A percentile compares a stretch with the other conserved stretches of the same genome.
Conservation (phyloP, 1,140 invertebrate genomes). For the Globodera ellingtonae region DNA sequence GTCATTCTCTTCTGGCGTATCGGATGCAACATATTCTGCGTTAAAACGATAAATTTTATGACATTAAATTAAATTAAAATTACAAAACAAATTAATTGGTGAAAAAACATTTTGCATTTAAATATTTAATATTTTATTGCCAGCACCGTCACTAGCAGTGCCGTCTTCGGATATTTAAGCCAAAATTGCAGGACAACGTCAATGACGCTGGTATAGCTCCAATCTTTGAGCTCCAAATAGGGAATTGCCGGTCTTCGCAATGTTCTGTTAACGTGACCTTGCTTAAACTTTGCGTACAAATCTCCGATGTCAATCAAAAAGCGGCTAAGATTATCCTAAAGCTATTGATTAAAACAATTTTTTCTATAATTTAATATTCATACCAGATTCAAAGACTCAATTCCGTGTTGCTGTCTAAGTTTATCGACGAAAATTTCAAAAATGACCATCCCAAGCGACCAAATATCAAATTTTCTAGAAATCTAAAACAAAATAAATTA, state of each 20-base stretch:
- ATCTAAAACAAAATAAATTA: neutral
- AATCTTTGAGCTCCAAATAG: neutral
- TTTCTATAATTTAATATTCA: neutral
- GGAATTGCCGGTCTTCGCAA: neutral
- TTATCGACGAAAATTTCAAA: neutral
- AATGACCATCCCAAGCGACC: neutral
- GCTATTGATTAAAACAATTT: too few relatives aligned
- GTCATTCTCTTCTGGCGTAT: neutral
- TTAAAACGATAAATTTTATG: too few relatives aligned
- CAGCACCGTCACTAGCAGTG: neutral
- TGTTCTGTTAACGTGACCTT: neutral
- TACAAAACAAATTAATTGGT: too few relatives aligned
- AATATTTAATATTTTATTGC: too few relatives aligned
- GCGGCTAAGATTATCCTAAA: neutral
- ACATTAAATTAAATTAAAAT: too few relatives aligned
- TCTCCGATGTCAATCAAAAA: neutral
- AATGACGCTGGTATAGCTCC: neutral
- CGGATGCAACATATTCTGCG: neutral
- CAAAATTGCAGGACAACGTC: neutral
- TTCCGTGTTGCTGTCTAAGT: neutral
- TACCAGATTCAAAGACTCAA: neutral
- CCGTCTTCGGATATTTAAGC: neutral
- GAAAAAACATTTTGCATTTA: too few relatives aligned
- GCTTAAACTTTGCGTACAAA: neutral
- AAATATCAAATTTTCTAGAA: constrained; percentile 1